Evolutionary conservation across 1,140 invertebrate genomes (phyloP).

Genomic region (Aphaenogaster ashmeadi): DNA sequence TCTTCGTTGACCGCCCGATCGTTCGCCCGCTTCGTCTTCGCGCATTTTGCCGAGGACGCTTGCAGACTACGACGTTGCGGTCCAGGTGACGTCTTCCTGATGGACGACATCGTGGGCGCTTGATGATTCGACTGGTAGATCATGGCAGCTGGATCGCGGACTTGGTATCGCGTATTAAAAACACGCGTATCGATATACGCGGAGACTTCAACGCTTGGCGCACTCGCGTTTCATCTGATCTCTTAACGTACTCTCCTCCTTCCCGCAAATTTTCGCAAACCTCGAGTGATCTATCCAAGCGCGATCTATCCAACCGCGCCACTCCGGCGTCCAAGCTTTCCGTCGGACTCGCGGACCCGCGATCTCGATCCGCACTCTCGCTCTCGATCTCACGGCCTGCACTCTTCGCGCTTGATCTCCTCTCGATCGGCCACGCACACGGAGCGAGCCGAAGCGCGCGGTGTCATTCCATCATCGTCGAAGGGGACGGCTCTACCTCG

Average conservation of each 20-base stretch:
- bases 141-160: constrained; percentile 71
- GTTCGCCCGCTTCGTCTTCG: constrained; percentile 62
- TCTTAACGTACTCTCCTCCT: constrained; percentile 30
- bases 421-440: constrained; percentile 40
- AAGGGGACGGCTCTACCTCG: background rate
- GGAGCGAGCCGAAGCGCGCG: constrained; percentile 39
- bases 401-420: constrained; percentile 26
- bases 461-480: constrained; percentile 47
- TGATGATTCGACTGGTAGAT: constrained; percentile 83
- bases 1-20: constrained; percentile 73
- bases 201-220: constrained; percentile 22
- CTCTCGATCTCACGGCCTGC: constrained; percentile 37
- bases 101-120: constrained; percentile 85
- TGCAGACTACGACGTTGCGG: constrained; percentile 81
- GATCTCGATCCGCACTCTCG: constrained; percentile 21
- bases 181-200: background rate
- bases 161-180: background rate
- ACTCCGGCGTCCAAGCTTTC: background rate
- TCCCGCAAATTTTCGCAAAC: background rate
- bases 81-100: constrained; percentile 82
- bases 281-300: constrained; percentile 8
- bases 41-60: constrained; percentile 71
- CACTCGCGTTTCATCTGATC: constrained; percentile 17
- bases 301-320: background rate
- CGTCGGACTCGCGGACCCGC: background rate